These are phyloP conservation scores for Odontocerum albicorne DNA, from an alignment of 2,888 invertebrate species.

Conservation along the genomic window DNA sequence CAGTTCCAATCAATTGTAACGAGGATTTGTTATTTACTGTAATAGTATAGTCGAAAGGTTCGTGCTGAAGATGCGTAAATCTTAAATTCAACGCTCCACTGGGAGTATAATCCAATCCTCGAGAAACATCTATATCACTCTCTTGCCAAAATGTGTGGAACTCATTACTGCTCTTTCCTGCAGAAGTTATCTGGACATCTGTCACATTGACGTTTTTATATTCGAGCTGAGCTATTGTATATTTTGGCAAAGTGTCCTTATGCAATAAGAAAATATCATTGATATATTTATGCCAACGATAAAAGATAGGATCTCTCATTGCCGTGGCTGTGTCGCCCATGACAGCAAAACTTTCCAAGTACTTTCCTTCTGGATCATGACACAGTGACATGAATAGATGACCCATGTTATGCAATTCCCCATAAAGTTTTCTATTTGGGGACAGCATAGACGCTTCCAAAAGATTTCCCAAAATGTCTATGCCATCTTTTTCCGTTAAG, in stretches of 20 bases:
- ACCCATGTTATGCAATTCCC: conserved; percentile 81
- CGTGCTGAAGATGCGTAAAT: conserved; percentile 42
- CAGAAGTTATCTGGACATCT: conserved; percentile 11
- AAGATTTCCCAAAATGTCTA: conserved; percentile 78
- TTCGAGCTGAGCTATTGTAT: conserved; percentile 38
- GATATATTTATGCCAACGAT: conserved; percentile 44
- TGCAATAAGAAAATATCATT: conserved; percentile 43
- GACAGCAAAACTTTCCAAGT: conserved; percentile 50
- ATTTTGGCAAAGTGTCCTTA: conserved; percentile 41
- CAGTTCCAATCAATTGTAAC: conserved; percentile 37
- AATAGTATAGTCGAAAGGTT: conserved; percentile 38
- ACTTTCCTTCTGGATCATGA: conserved; percentile 79
- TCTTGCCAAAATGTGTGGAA: conserved; percentile 42
- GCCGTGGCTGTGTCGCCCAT: conserved; percentile 44
- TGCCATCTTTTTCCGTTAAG: too few relatives aligned
- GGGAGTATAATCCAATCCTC: conserved; percentile 44
- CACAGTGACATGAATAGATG: conserved; percentile 75
- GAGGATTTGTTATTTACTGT: conserved; percentile 28
- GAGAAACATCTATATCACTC: conserved; percentile 42
- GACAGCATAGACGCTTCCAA: conserved; percentile 74
- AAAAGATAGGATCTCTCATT: conserved; percentile 45
- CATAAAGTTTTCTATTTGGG: conserved; percentile 70
- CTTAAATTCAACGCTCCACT: conserved; percentile 37
- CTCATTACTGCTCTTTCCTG: conserved; percentile 30
- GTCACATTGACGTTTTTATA: conserved; percentile 18